Percentiles rank a stretch among this genome's conserved stretches.
phyloP scores from a whole-genome alignment of 2,888 invertebrate species.

The Lepeophtheirus nordmannii region DNA sequence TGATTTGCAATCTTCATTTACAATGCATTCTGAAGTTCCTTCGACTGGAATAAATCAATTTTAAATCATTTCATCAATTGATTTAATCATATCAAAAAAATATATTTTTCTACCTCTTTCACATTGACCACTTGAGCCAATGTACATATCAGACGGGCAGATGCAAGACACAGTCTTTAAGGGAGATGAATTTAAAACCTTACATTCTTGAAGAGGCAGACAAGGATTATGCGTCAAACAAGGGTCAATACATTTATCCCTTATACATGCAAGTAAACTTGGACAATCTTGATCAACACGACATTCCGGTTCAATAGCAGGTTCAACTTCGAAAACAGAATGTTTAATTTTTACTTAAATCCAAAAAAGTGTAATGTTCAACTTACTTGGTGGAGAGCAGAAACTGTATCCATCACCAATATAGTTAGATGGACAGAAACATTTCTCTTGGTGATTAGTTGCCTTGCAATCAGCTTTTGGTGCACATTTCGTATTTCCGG shows the following conservation, averaged over 20 bases:
- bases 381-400: conserved; percentile 23
- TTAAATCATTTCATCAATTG: not conserved
- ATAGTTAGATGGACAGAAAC: conserved; percentile 59
- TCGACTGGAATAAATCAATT: conserved; percentile 6
- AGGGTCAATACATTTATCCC: conserved; percentile 60
- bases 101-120: conserved; percentile 42
- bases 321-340: not conserved
- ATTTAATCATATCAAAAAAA: too few species aligned
- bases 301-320: conserved; percentile 55
- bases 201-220: conserved; percentile 28
- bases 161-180: conserved; percentile 47
- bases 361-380: conserved; percentile 31
- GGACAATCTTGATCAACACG: conserved; percentile 42
- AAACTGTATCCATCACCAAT: conserved; percentile 45
- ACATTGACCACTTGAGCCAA: conserved; percentile 28
- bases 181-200: conserved; percentile 28
- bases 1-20: conserved; percentile 56
- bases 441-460: conserved; percentile 63
- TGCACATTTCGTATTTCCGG: conserved; percentile 41
- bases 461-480: conserved; percentile 64
- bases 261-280: conserved; percentile 60
- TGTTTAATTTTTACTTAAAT: not conserved
- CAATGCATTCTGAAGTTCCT: conserved; percentile 40
- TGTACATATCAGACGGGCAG: conserved; percentile 57
- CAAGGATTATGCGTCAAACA: conserved; percentile 38